These are phyloP conservation scores for Tetraodon nigroviridis DNA, from an alignment of 2,113 vertebrate species.

Conservation along the genomic window DNA sequence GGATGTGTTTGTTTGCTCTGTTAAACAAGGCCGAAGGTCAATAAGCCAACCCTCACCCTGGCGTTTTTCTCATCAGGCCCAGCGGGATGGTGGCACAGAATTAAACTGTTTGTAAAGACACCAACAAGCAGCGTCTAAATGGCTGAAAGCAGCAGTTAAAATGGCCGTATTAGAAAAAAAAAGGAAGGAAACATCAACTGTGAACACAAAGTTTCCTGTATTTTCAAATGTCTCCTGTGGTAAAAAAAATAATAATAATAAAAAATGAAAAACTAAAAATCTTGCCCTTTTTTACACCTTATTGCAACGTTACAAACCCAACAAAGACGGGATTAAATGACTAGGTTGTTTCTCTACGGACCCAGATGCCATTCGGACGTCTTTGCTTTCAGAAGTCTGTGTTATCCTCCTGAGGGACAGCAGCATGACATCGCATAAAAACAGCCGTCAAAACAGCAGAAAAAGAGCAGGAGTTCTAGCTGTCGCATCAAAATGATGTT, in stretches of 20 bases:
- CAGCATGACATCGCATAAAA: neutral
- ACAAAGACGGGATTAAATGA: slow-evolving; percentile 24
- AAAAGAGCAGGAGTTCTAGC: no score
- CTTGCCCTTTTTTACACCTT: slow-evolving; percentile 13
- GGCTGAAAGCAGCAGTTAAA: no score
- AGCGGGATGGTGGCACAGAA: neutral
- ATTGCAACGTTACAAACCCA: slow-evolving; percentile 9
- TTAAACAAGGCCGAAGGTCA: slow-evolving; percentile 3
- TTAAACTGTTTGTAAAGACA: neutral
- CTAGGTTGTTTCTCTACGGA: neutral
- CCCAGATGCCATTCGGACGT: slow-evolving; percentile 9
- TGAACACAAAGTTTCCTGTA: neutral
- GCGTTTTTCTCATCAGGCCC: neutral
- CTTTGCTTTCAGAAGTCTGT: neutral
- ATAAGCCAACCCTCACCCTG: neutral
- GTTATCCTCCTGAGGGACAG: neutral
- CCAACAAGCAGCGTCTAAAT: neutral
- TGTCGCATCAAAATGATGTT: neutral
- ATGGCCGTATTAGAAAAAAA: neutral
- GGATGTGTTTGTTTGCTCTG: neutral
- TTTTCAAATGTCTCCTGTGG: neutral
- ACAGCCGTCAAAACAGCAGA: slow-evolving; percentile 9
- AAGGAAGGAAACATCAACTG: neutral
- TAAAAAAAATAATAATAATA: no score
- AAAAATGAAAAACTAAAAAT: neutral